Conservation (phyloP, 2,797 vertebrate genomes). For the Falco concolor region DNA sequence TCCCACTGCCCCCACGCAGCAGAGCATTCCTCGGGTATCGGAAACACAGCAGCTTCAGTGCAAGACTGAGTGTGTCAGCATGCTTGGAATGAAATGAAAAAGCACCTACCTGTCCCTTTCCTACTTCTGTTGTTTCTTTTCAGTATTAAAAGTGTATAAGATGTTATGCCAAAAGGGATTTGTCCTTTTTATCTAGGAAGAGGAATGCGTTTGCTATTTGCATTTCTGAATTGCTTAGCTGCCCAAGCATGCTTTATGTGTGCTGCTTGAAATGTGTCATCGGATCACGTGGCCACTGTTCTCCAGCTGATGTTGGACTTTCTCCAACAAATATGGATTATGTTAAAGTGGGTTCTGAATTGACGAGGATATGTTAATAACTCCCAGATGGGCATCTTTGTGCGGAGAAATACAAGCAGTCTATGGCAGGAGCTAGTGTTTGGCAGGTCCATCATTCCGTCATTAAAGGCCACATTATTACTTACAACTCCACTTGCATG, state of each 20-base stretch:
- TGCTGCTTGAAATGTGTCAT: conserved; percentile 92
- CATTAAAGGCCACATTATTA: conserved; percentile 99
- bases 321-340: conserved; percentile 99
- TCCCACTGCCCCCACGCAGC: background rate
- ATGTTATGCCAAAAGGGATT: conserved; percentile 93
- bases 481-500: conserved; percentile 96
- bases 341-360: conserved; percentile 97
- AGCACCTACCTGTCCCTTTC: conserved; percentile 25
- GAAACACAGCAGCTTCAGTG: background rate
- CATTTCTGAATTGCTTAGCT: conserved; percentile 98
- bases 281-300: conserved; percentile 86
- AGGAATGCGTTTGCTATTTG: conserved; percentile 85
- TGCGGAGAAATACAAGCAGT: conserved; percentile 87
- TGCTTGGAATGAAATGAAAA: conserved; percentile 42
- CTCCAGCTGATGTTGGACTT: conserved; percentile 89
- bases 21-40: background rate
- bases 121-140: conserved; percentile 43
- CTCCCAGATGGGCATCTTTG: conserved; percentile 94
- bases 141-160: conserved; percentile 71
- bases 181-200: conserved; percentile 89
- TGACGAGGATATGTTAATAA: conserved; percentile 99
- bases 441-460: conserved; percentile 99
- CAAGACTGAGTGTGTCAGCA: conserved; percentile 8
- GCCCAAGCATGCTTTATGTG: conserved; percentile 91
- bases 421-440: conserved; percentile 90